Base-by-base conservation (phyloP, 2,797 vertebrate species). In the Cheirogaleus major region DNA sequence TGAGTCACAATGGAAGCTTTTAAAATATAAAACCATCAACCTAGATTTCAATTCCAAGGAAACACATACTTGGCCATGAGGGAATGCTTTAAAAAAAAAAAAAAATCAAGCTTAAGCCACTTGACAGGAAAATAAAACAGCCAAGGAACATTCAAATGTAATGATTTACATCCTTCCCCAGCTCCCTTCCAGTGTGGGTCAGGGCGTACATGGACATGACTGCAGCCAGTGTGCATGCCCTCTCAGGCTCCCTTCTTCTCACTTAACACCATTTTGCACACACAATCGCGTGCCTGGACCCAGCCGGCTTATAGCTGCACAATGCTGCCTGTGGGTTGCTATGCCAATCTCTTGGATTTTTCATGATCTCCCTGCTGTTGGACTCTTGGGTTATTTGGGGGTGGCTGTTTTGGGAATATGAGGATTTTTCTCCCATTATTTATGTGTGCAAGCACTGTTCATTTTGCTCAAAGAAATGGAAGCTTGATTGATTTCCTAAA, bases 401-500 rank as follows among this genome's bases (percentile, higher is more conserved):
- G 89, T 80, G 63, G 78, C 88, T 93, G 79, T 94, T 95, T 59
- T 8, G 93, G 55, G 92, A 91, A 73, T 55, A 91, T 2, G 23
- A 91, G 88, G 45, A 52, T 87, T 96, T 95, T 92, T 87, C 91
- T 94, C 73, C 89, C 91, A 78, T 96, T 97, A 96, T 84, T 98
- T 96, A 97, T 98, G 97, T 97, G 94, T 80, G 96, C 69, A 94
- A 96, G 96, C 79, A 63, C 89, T 96, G 92, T 91, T 97, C 73
- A n/a, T 97, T 97, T 93, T 70, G 93, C 81, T 96, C 95, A 96
- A 96, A 97, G 97, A 97, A 97, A 97, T 93, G 95, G 97, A 98
- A 98, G 94, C 95, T 96, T 95, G 97, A 97, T 93, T 98, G 97
- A 97, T 98, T 98, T 98, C 97, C 97, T 97, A 79, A 32, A 0